These are phyloP conservation scores for Pyrrhura leucotis DNA, from an alignment of 2,797 vertebrate genomes.

Conservation along the genomic window DNA sequence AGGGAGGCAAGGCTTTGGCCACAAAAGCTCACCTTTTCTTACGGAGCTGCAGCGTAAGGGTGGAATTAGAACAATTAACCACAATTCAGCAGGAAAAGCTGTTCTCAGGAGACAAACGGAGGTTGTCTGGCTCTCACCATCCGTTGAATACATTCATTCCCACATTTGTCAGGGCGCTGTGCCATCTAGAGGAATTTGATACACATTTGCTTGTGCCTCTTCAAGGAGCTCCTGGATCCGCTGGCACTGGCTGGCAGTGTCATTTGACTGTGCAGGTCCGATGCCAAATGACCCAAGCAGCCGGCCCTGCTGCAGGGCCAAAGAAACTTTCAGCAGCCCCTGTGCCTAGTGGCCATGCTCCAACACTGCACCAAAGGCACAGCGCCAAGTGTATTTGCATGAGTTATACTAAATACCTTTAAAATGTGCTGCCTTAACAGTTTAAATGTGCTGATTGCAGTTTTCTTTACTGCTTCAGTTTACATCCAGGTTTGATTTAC, in stretches of 20 bases:
- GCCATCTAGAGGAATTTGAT: constrained; percentile 29
- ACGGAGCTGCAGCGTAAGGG: not conserved
- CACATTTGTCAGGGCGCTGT: not conserved
- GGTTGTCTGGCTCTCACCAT: accelerated
- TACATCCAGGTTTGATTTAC: not conserved
- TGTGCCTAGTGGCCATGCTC: not conserved
- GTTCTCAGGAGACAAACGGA: not conserved
- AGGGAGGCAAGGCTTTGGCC: not conserved
- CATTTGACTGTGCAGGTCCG: accelerated
- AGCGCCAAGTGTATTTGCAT: not conserved
- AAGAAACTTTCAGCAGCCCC: not conserved
- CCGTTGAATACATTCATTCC: accelerated
- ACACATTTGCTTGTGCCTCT: accelerated
- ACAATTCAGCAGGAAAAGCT: not conserved
- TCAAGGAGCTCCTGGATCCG: not conserved
- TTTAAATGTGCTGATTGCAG: accelerated
- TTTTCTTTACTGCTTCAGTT: not conserved
- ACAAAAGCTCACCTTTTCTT: not conserved
- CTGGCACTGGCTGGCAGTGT: not conserved
- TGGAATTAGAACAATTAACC: not conserved
- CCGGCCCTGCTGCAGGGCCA: accelerated
- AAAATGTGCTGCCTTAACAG: not conserved
- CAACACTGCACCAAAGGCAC: not conserved
- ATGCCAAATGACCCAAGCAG: not conserved
- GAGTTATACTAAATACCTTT: not conserved